These are phyloP conservation scores for Brevipalpus yothersi DNA, from an alignment of 1,140 invertebrate genomes.

Conservation along the genomic window DNA sequence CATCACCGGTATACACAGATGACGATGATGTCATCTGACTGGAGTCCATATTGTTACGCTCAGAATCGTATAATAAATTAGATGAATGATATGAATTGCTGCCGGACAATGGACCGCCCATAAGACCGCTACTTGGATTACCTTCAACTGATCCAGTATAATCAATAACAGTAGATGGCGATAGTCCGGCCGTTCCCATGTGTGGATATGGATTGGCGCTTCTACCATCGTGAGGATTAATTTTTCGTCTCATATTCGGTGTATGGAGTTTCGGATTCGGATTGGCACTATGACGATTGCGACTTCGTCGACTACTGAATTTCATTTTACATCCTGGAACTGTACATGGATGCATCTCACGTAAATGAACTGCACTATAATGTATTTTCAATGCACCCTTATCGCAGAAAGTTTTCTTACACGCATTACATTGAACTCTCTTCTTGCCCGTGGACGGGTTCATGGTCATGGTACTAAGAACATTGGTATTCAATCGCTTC, in stretches of 20 bases:
- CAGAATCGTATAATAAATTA: neutral
- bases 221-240: constrained; percentile 70
- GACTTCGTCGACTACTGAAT: constrained; percentile 83
- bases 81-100: neutral
- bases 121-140: neutral
- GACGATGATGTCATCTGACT: constrained; percentile 3
- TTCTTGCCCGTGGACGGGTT: constrained; percentile 81
- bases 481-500: constrained; percentile 67
- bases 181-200: neutral
- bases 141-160: neutral
- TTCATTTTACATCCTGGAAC: constrained; percentile 97
- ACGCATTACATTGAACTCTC: constrained; percentile 90
- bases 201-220: constrained; percentile 37
- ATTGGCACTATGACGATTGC: constrained; percentile 90
- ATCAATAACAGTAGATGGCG: neutral
- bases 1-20: neutral
- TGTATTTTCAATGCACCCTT: constrained; percentile 98
- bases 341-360: constrained; percentile 98
- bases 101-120: neutral
- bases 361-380: constrained; percentile 90
- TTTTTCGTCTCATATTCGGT: constrained; percentile 66
- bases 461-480: constrained; percentile 63
- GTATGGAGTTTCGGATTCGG: constrained; percentile 96
- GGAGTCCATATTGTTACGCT: neutral
- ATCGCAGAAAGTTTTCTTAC: constrained; percentile 97